Conservation (phyloP, 2,888 invertebrate species). For the Nomada flava region DNA sequence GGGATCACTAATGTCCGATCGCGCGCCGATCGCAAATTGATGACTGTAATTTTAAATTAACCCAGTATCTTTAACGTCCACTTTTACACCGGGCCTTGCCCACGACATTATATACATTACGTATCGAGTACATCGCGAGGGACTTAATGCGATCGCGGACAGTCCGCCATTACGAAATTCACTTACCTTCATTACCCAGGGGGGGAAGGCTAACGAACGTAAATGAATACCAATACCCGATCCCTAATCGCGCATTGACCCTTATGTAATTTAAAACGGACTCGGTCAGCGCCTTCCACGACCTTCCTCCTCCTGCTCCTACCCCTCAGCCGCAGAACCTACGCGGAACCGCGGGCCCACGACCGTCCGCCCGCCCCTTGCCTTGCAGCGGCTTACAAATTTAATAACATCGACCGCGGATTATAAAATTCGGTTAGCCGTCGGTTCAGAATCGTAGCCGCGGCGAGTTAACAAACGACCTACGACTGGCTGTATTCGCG, state of each 20-base stretch:
- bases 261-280: conserved; percentile 50
- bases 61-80: conserved; percentile 30
- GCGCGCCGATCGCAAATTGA: conserved; percentile 28
- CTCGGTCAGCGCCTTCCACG: conserved; percentile 21
- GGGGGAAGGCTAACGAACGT: conserved; percentile 51
- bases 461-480: conserved; percentile 56
- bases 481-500: conserved; percentile 18
- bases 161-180: conserved; percentile 45
- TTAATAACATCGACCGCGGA: conserved; percentile 63
- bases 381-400: conserved; percentile 40
- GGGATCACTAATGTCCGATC: conserved; percentile 7
- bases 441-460: conserved; percentile 16
- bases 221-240: conserved; percentile 55
- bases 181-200: conserved; percentile 43
- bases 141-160: conserved; percentile 26
- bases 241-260: conserved; percentile 54
- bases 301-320: not conserved
- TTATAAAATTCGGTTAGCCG: conserved; percentile 66
- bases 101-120: conserved; percentile 7
- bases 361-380: not conserved
- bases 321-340: not conserved
- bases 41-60: conserved; percentile 52
- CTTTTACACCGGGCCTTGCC: conserved; percentile 17
- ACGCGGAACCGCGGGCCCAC: not conserved
- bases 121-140: conserved; percentile 15